Conservation (phyloP, 2,113 vertebrate species). For the Pungitius pungitius region DNA sequence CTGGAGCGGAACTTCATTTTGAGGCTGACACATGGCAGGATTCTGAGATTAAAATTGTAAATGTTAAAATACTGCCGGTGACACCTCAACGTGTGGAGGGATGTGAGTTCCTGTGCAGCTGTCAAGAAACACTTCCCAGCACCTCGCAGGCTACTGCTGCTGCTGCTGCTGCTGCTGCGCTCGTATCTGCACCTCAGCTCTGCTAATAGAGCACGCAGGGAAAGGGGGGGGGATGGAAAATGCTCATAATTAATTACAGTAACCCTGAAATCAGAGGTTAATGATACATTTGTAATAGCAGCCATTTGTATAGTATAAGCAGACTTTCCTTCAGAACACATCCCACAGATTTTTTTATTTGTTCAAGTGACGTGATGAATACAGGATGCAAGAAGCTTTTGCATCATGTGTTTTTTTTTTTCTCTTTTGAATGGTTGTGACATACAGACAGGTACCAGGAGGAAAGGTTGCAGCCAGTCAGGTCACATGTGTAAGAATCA, state of each 20-base stretch:
- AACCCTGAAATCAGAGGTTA: conserved; percentile 43
- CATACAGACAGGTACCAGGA: conserved; percentile 50
- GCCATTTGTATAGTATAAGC: conserved; percentile 24
- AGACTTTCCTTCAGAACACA: conserved; percentile 12
- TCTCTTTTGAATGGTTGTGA: conserved; percentile 48
- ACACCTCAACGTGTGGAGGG: conserved; percentile 79
- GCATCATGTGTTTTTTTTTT: conserved; percentile 62
- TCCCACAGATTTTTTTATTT: too few species aligned
- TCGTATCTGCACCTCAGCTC: conserved; percentile 61
- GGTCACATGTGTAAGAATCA: conserved; percentile 42
- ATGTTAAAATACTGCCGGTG: conserved; percentile 71
- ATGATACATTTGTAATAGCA: conserved; percentile 56
- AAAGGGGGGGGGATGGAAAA: conserved; percentile 41
- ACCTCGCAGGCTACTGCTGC: conserved; percentile 57
- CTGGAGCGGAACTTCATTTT: conserved; percentile 66
- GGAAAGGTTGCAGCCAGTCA: conserved; percentile 43
- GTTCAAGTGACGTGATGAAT: too few species aligned
- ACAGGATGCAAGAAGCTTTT: conserved; percentile 18
- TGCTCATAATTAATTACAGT: conserved; percentile 60
- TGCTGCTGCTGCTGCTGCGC: conserved; percentile 47
- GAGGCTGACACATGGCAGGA: conserved; percentile 70
- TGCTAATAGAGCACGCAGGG: conserved; percentile 60
- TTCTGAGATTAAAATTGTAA: conserved; percentile 77
- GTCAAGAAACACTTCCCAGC: conserved; percentile 74
- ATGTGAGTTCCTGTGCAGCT: conserved; percentile 81